Evolutionary conservation across 2,113 vertebrate genomes (phyloP).

Genomic region (Oriolus oriolus): DNA sequence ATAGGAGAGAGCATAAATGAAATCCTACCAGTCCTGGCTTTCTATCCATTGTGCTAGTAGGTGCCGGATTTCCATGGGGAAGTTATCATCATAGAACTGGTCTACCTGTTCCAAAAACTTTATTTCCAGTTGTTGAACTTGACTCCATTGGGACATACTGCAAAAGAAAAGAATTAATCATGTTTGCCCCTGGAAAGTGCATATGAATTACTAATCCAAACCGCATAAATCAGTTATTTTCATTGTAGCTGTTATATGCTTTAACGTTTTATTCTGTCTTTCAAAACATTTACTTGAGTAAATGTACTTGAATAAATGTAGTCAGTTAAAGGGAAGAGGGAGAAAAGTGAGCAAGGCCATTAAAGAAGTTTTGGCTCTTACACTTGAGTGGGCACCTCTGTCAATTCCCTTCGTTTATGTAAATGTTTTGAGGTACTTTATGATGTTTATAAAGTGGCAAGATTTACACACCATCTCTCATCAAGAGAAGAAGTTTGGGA

Average conservation of each 20-base stretch:
- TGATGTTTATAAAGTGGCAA: neutral
- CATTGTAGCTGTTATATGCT: neutral
- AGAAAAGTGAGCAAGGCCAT: neutral
- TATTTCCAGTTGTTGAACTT: conserved; percentile 93
- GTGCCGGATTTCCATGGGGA: conserved; percentile 95
- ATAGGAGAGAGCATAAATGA: neutral
- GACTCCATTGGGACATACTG: conserved; percentile 97
- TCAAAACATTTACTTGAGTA: neutral
- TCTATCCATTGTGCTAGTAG: conserved; percentile 93
- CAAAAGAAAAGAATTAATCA: conserved; percentile 9
- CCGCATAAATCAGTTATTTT: neutral
- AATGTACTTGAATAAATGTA: neutral
- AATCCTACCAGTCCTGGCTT: conserved; percentile 89
- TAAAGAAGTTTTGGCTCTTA: neutral
- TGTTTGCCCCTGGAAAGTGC: neutral
- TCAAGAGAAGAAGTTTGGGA: neutral
- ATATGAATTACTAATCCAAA: neutral
- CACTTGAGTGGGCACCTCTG: neutral
- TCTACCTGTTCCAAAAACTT: conserved; percentile 95
- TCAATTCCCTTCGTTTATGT: neutral
- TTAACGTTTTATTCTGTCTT: neutral
- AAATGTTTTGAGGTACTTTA: neutral
- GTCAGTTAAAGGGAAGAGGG: neutral
- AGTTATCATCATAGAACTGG: conserved; percentile 95
- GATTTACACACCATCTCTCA: neutral